phyloP scores from a whole-genome alignment of 2,888 invertebrate species.

The Hemicrepidius hirtus region DNA sequence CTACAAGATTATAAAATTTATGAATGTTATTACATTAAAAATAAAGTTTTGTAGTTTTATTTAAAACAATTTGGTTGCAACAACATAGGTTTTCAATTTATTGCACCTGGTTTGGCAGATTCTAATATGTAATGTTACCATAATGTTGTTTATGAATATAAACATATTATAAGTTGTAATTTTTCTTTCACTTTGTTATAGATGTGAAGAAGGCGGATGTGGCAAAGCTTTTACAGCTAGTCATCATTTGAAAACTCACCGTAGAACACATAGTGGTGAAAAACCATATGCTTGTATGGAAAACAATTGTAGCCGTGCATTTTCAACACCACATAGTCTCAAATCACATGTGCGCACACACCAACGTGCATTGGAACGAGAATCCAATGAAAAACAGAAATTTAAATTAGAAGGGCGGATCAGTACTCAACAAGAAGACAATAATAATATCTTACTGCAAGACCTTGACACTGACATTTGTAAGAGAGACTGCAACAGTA shows the following conservation, averaged over 20 bases:
- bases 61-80: no score
- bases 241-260: conserved; percentile 94
- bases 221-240: conserved; percentile 95
- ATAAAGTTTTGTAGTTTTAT: no score
- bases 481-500: not conserved
- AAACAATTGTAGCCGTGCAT: conserved; percentile 82
- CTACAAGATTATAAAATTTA: no score
- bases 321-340: conserved; percentile 89
- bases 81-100: no score
- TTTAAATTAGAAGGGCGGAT: conserved; percentile 38
- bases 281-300: conserved; percentile 85
- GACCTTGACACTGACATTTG: conserved; percentile 43
- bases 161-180: no score
- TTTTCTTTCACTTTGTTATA: conserved; percentile 63
- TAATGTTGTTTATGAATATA: no score
- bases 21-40: no score
- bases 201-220: conserved; percentile 88
- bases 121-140: not conserved
- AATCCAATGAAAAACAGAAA: conserved; percentile 32
- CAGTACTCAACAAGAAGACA: conserved; percentile 21
- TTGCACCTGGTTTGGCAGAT: no score
- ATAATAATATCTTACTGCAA: conserved; percentile 33
- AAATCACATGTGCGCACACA: conserved; percentile 88
- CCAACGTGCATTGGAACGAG: conserved; percentile 65
- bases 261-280: conserved; percentile 86